Evolutionary conservation across 2,797 vertebrate species (phyloP), one percentile per base, ranked within the genome.

Genomic region (Centroberyx gerrardi): DNA sequence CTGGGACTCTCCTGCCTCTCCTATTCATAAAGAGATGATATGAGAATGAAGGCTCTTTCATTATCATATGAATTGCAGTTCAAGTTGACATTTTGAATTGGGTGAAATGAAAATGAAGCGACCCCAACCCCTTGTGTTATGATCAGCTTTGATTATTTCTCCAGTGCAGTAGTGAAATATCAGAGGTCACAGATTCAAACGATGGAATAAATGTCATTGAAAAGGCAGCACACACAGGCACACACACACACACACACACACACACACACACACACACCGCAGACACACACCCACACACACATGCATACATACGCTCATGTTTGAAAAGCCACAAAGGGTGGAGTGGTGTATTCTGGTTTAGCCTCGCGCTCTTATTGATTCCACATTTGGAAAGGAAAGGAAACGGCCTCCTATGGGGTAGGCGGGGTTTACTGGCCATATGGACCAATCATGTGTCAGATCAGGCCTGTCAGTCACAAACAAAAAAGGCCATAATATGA

Each of bases 371-470:
- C 69, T 79, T 82, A 87, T 77, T 85, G 76, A 84, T 71, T 88
- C 82, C 88, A 91, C 73, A 74, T 87, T 87, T 88, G 31, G 67
- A 68, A 48, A 59, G 46, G 22, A 22, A 48, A 38, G 17, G 13
- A 54, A 54, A 54, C 40, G 9, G 64, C 59, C 51, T 49, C 70
- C 73, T 10, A 17, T 49, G 53, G 60, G 38, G 66, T 40, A 14
- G 51, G 62, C 8, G 54, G 46, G 56, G n/a, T 51, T 55, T 28
- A 54, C 31, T 31, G 15, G 13, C 28, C 55, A 28, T 8, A 17
- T 62, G 67, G n/a, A 54, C 72, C 73, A 68, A 61, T 63, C 12
- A 0, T 22, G n/a, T 49, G 0, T 44, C 40, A 42, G 22, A 44
- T 31, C 5, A 31, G 27, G 28, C 15, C 1, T 31, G 36, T 55